Evolutionary conservation across 1,140 invertebrate species (phyloP).

Genomic region (Drosophila pandora): DNA sequence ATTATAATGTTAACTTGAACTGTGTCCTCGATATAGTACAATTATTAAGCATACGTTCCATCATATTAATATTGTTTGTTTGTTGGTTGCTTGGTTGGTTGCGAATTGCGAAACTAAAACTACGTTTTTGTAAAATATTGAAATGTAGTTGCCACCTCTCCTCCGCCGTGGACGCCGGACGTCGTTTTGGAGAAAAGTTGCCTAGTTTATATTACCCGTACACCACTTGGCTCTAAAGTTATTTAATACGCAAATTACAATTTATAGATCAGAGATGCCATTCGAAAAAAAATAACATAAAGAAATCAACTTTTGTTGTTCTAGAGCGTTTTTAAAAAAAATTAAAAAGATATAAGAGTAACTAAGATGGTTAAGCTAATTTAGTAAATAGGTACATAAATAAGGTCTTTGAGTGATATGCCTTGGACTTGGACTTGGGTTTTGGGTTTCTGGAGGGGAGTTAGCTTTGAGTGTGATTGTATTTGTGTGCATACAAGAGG

Average conservation of each 20-base stretch:
- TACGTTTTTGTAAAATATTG: constrained; percentile 54
- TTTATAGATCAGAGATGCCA: constrained; percentile 16
- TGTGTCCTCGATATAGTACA: constrained; percentile 77
- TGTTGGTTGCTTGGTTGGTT: constrained; percentile 30
- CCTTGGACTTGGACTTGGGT: constrained; percentile 36
- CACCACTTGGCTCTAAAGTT: constrained; percentile 60
- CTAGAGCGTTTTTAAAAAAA: constrained; percentile 42
- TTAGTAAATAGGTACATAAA: constrained; percentile 66
- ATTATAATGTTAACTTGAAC: constrained; percentile 82
- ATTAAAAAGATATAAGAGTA: constrained; percentile 36
- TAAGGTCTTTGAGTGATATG: constrained; percentile 78
- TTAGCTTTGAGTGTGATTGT: constrained; percentile 28
- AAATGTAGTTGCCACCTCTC: constrained; percentile 44
- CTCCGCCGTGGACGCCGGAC: neutral
- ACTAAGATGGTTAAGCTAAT: constrained; percentile 49
- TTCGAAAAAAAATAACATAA: constrained; percentile 25
- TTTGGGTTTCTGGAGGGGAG: neutral
- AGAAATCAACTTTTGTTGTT: constrained; percentile 31
- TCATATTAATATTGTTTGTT: constrained; percentile 39
- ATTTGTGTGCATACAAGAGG: constrained; percentile 25
- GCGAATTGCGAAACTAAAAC: constrained; percentile 56
- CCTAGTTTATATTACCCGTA: constrained; percentile 63
- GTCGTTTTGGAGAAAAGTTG: constrained; percentile 5
- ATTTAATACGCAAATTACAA: constrained; percentile 44
- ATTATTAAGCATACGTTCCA: constrained; percentile 42